Evolutionary conservation across 2,888 invertebrate genomes (phyloP), one percentile per base, ranked within the genome.

Genomic region (Calameuta filiformis): DNA sequence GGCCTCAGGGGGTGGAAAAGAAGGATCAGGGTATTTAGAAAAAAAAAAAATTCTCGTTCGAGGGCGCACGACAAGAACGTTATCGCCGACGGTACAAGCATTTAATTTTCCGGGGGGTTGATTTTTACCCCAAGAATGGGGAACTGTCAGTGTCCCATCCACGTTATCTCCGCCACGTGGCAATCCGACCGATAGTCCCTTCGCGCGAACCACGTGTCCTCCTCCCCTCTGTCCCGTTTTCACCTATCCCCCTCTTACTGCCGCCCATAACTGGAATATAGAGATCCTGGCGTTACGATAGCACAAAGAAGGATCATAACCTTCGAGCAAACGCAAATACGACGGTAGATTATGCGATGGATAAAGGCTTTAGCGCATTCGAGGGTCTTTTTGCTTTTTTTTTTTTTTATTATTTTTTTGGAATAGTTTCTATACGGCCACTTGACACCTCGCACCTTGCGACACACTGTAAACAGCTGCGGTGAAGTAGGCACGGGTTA

Each of bases 21-120:
- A 56, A 23, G 6, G 23, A 15, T 15, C 23, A 56, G 56, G 56
- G 23, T 56, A 56, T 56, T 56, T 56, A 56, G 56, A 15, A 23
- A 23, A 56, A 56, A 56, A 40, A 56, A 56, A 56, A 15, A 15
- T 6, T 56, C 56, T 6, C 56, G 56, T 56, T 56, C 56, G 56
- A 56, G 56, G 56, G 56, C 56, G 56, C 56, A 56, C 23, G 56
- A 56, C 56, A 56, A 56, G 56, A 56, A 56, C 86, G 88, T 90
- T 91, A 91, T 91, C 90, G 87, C 85, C 84, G 85, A 83, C 85
- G 85, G 86, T 89, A 90, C 89, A 90, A 90, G 90, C 90, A 89
- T 89, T 90, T 91, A 91, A 91, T 91, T 91, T 91, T 91, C 90
- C 91, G 88, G 90, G 85, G 90, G 89, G 89, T 89, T 90, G 90